These are phyloP conservation scores for Luscinia megarhynchos DNA, from an alignment of 2,797 vertebrate species.

Conservation along the genomic window DNA sequence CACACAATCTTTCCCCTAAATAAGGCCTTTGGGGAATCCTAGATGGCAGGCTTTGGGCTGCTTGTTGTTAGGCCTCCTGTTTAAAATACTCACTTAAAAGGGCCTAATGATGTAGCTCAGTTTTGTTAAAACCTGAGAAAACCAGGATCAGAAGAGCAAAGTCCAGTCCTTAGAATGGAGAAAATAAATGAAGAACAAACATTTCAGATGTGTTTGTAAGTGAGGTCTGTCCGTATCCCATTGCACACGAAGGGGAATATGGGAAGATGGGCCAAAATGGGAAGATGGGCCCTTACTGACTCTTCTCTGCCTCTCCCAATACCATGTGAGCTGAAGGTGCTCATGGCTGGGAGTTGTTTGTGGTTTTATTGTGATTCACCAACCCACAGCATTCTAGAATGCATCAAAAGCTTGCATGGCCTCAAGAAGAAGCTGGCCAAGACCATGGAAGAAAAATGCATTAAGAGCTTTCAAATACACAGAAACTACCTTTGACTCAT, in stretches of 20 bases:
- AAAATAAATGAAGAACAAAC: not conserved
- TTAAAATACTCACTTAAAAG: not conserved
- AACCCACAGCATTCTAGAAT: not conserved
- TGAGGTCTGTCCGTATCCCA: rapidly evolving
- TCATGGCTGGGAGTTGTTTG: rapidly evolving
- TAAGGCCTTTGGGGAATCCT: not conserved
- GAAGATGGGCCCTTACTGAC: not conserved
- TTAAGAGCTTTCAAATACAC: not conserved
- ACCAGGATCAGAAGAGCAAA: not conserved
- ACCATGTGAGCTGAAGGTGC: rapidly evolving
- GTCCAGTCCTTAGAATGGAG: not conserved
- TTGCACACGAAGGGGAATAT: rapidly evolving
- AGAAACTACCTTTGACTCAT: not conserved
- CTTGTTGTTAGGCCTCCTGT: not conserved
- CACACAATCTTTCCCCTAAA: not conserved
- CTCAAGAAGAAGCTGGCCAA: not conserved
- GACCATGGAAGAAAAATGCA: not conserved
- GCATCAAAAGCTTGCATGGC: not conserved
- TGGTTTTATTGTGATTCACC: not conserved
- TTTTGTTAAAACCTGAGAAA: not conserved
- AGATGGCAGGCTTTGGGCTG: not conserved
- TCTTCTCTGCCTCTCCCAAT: not conserved
- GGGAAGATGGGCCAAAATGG: not conserved
- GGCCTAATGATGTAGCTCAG: rapidly evolving
- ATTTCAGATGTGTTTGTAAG: not conserved